phyloP scores from a whole-genome alignment of 2,888 invertebrate species.

The Lepidocyrtoides sp. region DNA sequence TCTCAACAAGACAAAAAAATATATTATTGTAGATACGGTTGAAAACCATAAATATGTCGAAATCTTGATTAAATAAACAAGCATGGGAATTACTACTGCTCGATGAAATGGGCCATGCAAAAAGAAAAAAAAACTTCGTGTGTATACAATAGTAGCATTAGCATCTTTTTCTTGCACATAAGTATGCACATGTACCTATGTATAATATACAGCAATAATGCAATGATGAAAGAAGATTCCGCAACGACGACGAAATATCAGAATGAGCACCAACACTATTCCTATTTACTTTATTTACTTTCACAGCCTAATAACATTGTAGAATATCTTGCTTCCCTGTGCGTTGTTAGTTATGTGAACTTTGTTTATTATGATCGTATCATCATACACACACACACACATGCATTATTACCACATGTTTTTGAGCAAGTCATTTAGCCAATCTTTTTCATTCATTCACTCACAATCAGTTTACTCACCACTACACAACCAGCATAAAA shows the following conservation, averaged over 20 bases:
- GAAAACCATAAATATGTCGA: conserved; percentile 85
- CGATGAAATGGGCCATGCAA: conserved; percentile 85
- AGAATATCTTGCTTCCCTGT: neutral
- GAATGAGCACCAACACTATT: neutral
- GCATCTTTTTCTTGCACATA: neutral
- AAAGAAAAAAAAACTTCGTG: conserved; percentile 79
- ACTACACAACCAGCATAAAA: neutral
- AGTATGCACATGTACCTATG: neutral
- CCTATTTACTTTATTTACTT: no score
- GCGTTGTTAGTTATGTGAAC: conserved; percentile 25
- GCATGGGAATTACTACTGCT: conserved; percentile 84
- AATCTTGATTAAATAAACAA: conserved; percentile 86
- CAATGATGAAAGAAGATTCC: conserved; percentile 37
- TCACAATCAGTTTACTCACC: conserved; percentile 3
- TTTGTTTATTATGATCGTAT: no score
- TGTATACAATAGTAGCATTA: neutral
- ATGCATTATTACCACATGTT: conserved; percentile 45
- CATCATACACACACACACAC: conserved; percentile 25
- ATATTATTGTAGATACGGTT: conserved; percentile 62
- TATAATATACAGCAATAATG: conserved; percentile 1
- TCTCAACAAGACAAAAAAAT: conserved; percentile 79
- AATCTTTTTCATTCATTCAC: conserved; percentile 58
- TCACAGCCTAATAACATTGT: neutral
- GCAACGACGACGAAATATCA: conserved; percentile 18
- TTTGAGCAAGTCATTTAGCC: conserved; percentile 62